phyloP scores from a whole-genome alignment of 2,113 vertebrate species.

The Paralichthys olivaceus region DNA sequence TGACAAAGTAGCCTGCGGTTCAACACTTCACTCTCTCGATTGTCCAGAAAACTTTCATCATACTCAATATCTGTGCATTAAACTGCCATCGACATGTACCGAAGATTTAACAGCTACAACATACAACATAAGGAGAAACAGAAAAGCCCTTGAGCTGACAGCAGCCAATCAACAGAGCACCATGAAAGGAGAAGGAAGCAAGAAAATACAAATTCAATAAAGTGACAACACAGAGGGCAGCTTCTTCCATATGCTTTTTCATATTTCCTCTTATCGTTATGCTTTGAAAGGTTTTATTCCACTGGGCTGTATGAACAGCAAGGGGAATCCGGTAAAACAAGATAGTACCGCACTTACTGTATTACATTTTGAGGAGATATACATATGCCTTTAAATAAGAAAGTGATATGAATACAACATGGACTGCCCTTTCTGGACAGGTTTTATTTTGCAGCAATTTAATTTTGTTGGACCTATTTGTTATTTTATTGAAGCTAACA shows the following conservation, averaged over 20 bases:
- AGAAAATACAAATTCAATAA: background rate
- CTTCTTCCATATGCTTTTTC: background rate
- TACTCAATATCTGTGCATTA: background rate
- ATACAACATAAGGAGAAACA: background rate
- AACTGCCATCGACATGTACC: background rate
- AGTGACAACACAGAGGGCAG: background rate
- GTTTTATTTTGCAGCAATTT: too few relatives aligned
- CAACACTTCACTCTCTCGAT: background rate
- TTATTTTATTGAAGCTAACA: background rate
- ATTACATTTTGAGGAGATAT: background rate
- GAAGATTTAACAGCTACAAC: background rate
- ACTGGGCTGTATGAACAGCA: background rate
- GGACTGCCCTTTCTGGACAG: background rate
- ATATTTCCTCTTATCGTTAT: background rate
- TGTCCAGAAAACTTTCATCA: background rate
- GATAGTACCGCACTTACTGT: background rate
- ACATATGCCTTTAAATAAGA: background rate
- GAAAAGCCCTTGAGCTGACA: background rate
- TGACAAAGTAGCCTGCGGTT: background rate
- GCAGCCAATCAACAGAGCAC: background rate
- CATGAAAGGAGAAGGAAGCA: background rate
- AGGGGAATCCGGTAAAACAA: background rate
- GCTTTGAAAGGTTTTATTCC: constrained; percentile 7
- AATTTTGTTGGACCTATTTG: background rate
- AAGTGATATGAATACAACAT: background rate